A percentile compares a stretch with the other conserved stretches of the same genome.
These are phyloP conservation scores for Salvelinus sp. DNA, from an alignment of 2,113 vertebrate genomes.

Conservation along the genomic window DNA sequence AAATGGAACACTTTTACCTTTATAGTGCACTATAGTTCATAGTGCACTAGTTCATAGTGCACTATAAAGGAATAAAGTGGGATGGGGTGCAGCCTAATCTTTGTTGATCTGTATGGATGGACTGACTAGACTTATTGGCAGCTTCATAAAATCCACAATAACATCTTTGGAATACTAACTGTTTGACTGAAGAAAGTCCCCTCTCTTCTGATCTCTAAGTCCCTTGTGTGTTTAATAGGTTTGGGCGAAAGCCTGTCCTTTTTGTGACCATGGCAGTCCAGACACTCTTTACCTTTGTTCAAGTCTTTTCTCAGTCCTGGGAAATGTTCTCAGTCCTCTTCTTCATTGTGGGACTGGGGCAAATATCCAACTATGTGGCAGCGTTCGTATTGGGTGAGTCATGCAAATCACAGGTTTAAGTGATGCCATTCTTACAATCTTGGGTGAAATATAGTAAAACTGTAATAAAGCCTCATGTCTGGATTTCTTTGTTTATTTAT, in stretches of 20 bases:
- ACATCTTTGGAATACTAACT: too few relatives aligned
- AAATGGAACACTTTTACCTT: neutral
- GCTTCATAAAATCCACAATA: too few relatives aligned
- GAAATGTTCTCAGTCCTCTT: slow-evolving; percentile 87
- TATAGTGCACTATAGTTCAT: neutral
- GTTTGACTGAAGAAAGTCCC: too few relatives aligned
- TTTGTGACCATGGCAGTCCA: slow-evolving; percentile 86
- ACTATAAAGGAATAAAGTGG: too few relatives aligned
- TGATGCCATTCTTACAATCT: too few relatives aligned
- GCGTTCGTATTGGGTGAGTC: slow-evolving; percentile 89
- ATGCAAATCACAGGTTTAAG: neutral
- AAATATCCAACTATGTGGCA: slow-evolving; percentile 91
- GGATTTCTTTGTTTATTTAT: neutral
- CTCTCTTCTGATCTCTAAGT: neutral
- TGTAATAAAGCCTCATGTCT: too few relatives aligned
- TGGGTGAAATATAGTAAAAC: too few relatives aligned
- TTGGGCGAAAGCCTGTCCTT: slow-evolving; percentile 89
- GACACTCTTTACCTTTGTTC: slow-evolving; percentile 82
- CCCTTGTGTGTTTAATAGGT: slow-evolving; percentile 69
- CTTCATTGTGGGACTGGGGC: slow-evolving; percentile 81
- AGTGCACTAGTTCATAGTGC: neutral
- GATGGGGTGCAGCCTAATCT: neutral
- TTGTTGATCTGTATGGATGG: slow-evolving; percentile 18
- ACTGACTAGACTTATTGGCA: neutral
- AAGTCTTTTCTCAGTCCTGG: slow-evolving; percentile 87